phyloP scores from a whole-genome alignment of 2,888 invertebrate species.

The Lasioglossum lativentre region DNA sequence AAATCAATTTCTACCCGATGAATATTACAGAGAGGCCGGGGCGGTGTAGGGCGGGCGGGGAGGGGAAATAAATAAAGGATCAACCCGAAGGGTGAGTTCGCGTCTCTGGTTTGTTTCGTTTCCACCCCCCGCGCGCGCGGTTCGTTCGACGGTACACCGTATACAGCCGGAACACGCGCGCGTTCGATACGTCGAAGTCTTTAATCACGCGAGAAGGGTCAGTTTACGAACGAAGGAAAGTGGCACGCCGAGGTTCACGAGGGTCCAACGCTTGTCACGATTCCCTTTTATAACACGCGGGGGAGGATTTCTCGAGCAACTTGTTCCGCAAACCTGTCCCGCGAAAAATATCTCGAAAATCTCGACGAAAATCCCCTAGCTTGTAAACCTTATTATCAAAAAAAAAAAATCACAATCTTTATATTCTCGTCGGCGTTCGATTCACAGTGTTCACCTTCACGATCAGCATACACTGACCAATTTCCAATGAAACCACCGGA shows the following conservation, averaged over 20 bases:
- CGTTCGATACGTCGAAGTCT: conserved; percentile 73
- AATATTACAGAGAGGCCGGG: conserved; percentile 79
- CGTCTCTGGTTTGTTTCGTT: conserved; percentile 26
- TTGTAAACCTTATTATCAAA: background rate
- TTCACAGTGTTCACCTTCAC: no score
- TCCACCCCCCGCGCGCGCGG: background rate
- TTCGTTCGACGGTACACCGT: conserved; percentile 27
- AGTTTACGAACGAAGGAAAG: conserved; percentile 54
- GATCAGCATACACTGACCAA: no score
- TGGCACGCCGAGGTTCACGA: conserved; percentile 57
- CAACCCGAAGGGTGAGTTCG: conserved; percentile 61
- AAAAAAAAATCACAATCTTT: background rate
- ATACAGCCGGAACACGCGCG: conserved; percentile 25
- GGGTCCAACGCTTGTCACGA: conserved; percentile 50
- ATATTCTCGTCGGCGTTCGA: background rate
- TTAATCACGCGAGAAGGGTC: conserved; percentile 73
- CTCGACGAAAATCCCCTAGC: background rate
- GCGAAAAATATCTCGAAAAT: background rate
- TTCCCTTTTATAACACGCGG: conserved; percentile 43
- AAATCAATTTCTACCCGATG: conserved; percentile 83
- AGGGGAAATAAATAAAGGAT: conserved; percentile 81
- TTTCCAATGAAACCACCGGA: no score
- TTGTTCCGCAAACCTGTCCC: background rate
- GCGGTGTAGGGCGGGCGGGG: conserved; percentile 17
- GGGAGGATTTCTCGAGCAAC: conserved; percentile 1